Percentiles rank a stretch among this genome's conserved stretches.
Conservation (phyloP, 2,797 vertebrate genomes). For the Lateolabrax maculatus region DNA sequence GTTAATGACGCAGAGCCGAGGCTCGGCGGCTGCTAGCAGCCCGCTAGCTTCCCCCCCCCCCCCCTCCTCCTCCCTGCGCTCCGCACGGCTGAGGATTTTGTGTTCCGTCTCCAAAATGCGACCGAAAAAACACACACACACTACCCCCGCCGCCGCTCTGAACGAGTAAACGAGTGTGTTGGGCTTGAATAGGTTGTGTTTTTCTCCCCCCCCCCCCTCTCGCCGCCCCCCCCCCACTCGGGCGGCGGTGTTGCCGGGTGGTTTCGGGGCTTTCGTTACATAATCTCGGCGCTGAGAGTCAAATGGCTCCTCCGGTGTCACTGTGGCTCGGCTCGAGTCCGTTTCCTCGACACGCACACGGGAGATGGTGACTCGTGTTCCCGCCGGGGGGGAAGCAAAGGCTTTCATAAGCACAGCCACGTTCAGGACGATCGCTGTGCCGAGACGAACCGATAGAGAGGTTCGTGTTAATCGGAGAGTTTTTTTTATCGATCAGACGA, state of each 20-base stretch:
- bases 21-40: constrained; percentile 29
- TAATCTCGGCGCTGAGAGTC: constrained; percentile 75
- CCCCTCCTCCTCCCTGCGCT: too few species aligned
- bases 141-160: too few species aligned
- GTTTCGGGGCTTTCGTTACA: constrained; percentile 76
- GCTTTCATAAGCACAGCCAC: rapidly evolving
- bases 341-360: constrained; percentile 41
- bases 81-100: too few species aligned
- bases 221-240: too few species aligned
- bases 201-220: too few species aligned
- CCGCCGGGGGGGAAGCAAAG: too few species aligned
- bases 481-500: constrained; percentile 30
- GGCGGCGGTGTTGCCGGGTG: constrained; percentile 22
- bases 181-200: too few species aligned
- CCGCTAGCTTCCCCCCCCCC: too few species aligned
- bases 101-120: too few species aligned
- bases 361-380: background rate
- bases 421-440: rapidly evolving
- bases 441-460: rapidly evolving
- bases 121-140: background rate
- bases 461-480: background rate
- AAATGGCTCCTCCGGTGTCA: constrained; percentile 66
- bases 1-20: constrained; percentile 74
- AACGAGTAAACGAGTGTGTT: rapidly evolving
- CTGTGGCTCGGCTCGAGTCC: constrained; percentile 37